Evolutionary conservation across 1,140 invertebrate genomes (phyloP), one percentile per base, ranked within the genome.

Genomic region (Saccostrea cuccullata): DNA sequence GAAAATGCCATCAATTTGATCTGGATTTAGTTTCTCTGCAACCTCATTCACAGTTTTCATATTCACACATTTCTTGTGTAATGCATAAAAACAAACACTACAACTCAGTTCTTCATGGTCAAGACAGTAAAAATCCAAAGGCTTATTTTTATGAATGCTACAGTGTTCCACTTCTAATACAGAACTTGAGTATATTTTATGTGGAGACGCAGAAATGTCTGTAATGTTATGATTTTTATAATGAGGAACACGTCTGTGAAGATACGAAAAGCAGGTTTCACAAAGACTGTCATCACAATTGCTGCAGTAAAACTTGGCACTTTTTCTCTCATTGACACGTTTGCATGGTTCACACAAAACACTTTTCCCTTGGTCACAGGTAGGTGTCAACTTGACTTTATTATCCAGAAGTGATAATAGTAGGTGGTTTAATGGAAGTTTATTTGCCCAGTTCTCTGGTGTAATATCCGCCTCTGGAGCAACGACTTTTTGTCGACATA

Each of bases 221-320:
- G 70, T 13, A 36, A 77, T 36, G 0, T 36, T 77, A 17, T 77
- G 70, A 77, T 77, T 36, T 30, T 30, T 26, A 77, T 36, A 77
- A 26, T 77, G 70, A 15, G 70, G 70, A 77, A 77, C 36, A 26
- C 70, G 70, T 36, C 26, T 77, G 26, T 77, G 70, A 77, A 77
- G 26, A 11, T 77, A 77, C 36, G 70, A 30, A 36, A 30, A 77
- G 26, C 70, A 77, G 15, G 70, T 30, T 36, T 77, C 70, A 77
- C 70, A 77, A 36, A 77, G 70, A 15, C 26, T 77, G 26, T 77
- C 70, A 77, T 77, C 70, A 77, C 70, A 77, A 26, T 77, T 77
- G 26, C 70, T 77, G 70, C 70, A 77, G 70, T 77, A 77, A 77
- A 77, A 77, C 15, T 30, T 36, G 13, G 70, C 70, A 30, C 26